Percentiles rank a stretch among this genome's conserved stretches.
These are phyloP conservation scores for Periplaneta americana DNA, from an alignment of 1,140 invertebrate species.

Conservation along the genomic window DNA sequence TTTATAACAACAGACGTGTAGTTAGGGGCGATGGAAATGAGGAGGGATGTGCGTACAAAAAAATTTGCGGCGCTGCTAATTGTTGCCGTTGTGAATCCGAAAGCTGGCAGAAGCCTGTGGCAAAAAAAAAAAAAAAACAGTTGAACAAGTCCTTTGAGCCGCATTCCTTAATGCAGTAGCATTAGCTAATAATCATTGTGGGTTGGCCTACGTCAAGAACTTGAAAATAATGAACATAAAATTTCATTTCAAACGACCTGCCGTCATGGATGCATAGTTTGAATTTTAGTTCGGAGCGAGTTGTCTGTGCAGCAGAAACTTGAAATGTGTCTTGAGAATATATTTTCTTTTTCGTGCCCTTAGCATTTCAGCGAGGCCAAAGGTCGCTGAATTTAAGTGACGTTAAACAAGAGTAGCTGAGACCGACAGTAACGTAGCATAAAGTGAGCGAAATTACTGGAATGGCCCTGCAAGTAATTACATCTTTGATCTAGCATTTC, in stretches of 20 bases:
- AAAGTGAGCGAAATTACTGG: neutral
- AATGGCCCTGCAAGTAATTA: neutral
- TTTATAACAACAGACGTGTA: no score
- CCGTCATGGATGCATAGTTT: neutral
- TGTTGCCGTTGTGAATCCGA: neutral
- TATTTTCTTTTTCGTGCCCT: neutral
- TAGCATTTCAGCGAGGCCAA: neutral
- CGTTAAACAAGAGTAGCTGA: neutral
- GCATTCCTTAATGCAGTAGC: neutral
- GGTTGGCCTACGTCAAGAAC: neutral
- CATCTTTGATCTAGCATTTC: neutral
- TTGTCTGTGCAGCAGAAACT: neutral
- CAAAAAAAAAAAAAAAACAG: neutral
- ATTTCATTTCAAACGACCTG: neutral
- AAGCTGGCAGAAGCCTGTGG: neutral
- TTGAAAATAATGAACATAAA: neutral
- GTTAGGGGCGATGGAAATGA: no score
- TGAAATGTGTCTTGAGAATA: neutral
- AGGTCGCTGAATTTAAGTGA: neutral
- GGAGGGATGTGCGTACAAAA: no score
- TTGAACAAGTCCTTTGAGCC: neutral
- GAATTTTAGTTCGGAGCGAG: neutral
- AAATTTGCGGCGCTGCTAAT: neutral
- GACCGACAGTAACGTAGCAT: neutral
- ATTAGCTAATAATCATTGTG: neutral